Evolutionary conservation across 2,113 vertebrate genomes (phyloP), one percentile per base, ranked within the genome.

Genomic region (Hypomesus transpacificus): DNA sequence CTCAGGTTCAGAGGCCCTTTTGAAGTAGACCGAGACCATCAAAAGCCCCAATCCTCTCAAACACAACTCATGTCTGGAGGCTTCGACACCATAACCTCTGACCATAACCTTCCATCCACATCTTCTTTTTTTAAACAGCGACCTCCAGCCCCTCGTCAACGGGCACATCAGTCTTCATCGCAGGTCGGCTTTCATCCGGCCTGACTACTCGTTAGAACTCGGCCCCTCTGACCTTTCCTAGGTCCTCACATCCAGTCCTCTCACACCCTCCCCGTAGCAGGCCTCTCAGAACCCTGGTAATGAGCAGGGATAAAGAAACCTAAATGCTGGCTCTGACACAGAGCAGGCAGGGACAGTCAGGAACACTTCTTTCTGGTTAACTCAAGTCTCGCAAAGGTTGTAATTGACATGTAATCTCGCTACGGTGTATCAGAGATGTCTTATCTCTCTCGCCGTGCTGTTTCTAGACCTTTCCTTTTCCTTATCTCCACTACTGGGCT

Each of bases 301-400:
- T 86, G 83, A 88, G 83, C 59, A 69, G 18, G 69, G 76, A 82
- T 83, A 83, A 85, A 72, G 82, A 86, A 80, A 87, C 68, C 75
- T 53, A 53, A 59, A 84, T 74, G 80, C 46, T 69, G 51, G 56
- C 3, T 53, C 21, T 11, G 22, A 14, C 70, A 76, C 64, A 11
- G 61, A 28, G 28, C 65, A 57, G 53, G 26, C 28, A 4, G 60
- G 58, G 21, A 60, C 14, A 66, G 34, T 26, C 7, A 26, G 14
- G 17, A 17, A 18, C 3, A n/a, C 7, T 68, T n/a, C 26, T 31
- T 6, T 63, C 14, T 28, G 59, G 26, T 28, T 6, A n/a, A 61
- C 13, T 31, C 28, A 6, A 46, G 39, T 46, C 26, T 34, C 17
- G 17, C 24, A 16, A 16, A 31, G 50, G 52, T 69, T 53, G 14